phyloP scores from a whole-genome alignment of 2,797 vertebrate species.

The Perodicticus potto region DNA sequence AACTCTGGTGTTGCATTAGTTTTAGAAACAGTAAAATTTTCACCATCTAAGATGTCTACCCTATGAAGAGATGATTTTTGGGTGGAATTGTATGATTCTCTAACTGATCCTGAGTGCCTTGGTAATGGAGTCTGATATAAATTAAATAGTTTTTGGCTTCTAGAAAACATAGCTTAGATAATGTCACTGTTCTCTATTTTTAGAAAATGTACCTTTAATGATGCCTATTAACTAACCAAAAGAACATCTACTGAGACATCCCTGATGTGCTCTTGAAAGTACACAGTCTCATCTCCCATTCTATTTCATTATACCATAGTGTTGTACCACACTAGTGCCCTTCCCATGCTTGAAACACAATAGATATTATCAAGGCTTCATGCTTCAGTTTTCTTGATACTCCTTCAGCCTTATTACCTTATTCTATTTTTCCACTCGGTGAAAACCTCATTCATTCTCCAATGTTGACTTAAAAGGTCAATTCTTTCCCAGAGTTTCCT shows the following conservation, averaged over 20 bases:
- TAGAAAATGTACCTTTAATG: neutral
- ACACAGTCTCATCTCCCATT: neutral
- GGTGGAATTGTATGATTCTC: neutral
- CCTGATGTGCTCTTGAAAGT: neutral
- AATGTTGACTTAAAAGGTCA: neutral
- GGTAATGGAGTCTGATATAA: neutral
- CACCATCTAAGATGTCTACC: neutral
- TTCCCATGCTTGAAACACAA: neutral
- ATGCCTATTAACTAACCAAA: neutral
- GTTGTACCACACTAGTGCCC: neutral
- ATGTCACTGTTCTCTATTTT: neutral
- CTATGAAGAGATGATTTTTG: neutral
- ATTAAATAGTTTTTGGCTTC: neutral
- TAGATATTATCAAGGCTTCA: neutral
- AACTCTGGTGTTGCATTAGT: slow-evolving; percentile 17
- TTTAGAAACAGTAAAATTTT: neutral
- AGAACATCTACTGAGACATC: neutral
- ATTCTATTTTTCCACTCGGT: neutral
- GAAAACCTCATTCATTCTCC: slow-evolving; percentile 24
- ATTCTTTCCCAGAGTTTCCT: neutral
- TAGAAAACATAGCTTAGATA: neutral
- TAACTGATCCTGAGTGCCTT: neutral
- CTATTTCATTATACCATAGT: neutral
- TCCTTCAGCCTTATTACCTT: neutral
- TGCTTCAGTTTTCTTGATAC: neutral